These are phyloP conservation scores for Antedon mediterranea DNA, from an alignment of 53 echinoderm and acorn worm genomes.

Conservation along the genomic window DNA sequence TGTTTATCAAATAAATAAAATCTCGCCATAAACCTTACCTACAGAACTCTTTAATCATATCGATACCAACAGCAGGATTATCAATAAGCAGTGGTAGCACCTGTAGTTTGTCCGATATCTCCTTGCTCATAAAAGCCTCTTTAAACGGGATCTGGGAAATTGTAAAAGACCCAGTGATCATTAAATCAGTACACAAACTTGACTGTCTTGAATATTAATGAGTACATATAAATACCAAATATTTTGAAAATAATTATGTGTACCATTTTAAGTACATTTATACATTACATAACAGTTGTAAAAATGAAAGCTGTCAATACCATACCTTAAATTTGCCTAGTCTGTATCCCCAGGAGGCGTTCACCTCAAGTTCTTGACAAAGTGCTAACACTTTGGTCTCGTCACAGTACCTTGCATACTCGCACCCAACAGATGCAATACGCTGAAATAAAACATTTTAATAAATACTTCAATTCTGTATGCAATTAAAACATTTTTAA, in stretches of 20 bases:
- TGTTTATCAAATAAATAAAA: not conserved
- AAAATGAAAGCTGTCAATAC: too few relatives aligned
- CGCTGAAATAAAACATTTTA: slow-evolving; percentile 14
- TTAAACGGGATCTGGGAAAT: slow-evolving; percentile 12
- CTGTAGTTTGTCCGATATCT: slow-evolving; percentile 17
- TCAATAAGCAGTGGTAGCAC: slow-evolving; percentile 43
- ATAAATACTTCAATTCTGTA: too few relatives aligned
- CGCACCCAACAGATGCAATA: slow-evolving; percentile 48
- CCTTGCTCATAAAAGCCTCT: slow-evolving; percentile 36
- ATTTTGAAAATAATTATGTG: too few relatives aligned
- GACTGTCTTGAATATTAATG: too few relatives aligned
- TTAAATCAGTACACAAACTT: too few relatives aligned
- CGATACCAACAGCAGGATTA: slow-evolving; percentile 29
- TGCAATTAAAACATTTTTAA: too few relatives aligned
- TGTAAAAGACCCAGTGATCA: not conserved
- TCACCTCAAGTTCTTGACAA: slow-evolving; percentile 29
- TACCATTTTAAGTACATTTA: too few relatives aligned
- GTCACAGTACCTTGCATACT: slow-evolving; percentile 26
- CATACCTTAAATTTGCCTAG: slow-evolving; percentile 49
- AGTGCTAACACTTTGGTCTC: slow-evolving; percentile 16
- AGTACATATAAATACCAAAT: too few relatives aligned
- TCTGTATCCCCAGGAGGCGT: slow-evolving; percentile 48
- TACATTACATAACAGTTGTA: too few relatives aligned
- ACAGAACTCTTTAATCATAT: slow-evolving; percentile 59
- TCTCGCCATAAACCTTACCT: slow-evolving; percentile 41